Percentiles rank a stretch among this genome's conserved stretches.
Evolutionary conservation across 2,113 vertebrate species (phyloP).

Genomic region (Oncorhynchus nerka): DNA sequence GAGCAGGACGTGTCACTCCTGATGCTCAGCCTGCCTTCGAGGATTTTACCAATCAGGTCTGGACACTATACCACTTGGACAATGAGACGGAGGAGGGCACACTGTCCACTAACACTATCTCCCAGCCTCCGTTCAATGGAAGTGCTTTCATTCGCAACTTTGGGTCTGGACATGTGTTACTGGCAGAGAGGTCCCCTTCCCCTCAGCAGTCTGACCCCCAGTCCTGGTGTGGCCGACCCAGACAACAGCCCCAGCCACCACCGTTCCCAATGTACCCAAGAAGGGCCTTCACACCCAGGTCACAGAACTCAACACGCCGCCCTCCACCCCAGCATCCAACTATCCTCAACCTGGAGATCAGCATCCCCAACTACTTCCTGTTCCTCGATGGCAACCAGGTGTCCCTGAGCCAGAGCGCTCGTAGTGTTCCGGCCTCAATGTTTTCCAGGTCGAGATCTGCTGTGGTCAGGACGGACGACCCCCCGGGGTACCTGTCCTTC

Average conservation of each 20-base stretch:
- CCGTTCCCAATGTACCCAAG: background rate
- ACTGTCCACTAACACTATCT: slow-evolving; percentile 5
- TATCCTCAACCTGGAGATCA: background rate
- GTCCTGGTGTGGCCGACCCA: too few relatives aligned
- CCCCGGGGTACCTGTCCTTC: slow-evolving; percentile 1
- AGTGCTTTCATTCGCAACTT: slow-evolving; percentile 3
- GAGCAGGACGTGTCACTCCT: background rate
- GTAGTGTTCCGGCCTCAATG: background rate
- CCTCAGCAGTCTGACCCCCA: background rate
- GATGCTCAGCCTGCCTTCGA: background rate
- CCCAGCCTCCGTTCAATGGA: slow-evolving; percentile 11
- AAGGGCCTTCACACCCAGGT: background rate
- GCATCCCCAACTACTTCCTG: slow-evolving; percentile 1
- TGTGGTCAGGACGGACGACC: background rate
- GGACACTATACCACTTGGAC: slow-evolving; percentile 13
- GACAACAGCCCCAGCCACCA: background rate
- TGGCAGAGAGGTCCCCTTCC: slow-evolving; percentile 3
- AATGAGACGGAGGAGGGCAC: slow-evolving; percentile 6
- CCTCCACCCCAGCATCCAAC: background rate
- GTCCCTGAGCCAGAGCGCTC: background rate
- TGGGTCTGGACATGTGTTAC: slow-evolving; percentile 3
- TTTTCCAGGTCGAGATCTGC: background rate
- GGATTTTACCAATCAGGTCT: slow-evolving; percentile 11
- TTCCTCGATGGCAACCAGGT: too few relatives aligned
- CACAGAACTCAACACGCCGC: background rate